These are phyloP conservation scores for Calliopsis andreniformis DNA, from an alignment of 1,140 invertebrate genomes.

Conservation along the genomic window DNA sequence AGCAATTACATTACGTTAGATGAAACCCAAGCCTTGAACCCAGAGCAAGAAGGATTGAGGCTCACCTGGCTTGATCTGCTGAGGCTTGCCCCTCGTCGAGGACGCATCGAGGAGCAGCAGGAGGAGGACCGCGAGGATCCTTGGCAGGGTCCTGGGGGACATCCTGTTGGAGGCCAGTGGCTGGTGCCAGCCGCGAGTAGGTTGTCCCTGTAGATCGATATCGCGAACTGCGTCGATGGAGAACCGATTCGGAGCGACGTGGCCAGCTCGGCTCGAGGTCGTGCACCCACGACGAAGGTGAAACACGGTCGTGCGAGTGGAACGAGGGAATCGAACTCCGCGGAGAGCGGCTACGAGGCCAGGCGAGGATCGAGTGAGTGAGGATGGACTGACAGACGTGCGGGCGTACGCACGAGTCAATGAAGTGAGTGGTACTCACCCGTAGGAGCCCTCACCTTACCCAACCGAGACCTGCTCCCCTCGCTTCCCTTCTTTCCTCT, in stretches of 20 bases:
- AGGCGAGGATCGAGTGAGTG: conserved; percentile 60
- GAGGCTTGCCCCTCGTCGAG: conserved; percentile 64
- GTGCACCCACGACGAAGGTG: conserved; percentile 41
- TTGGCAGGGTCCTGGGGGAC: conserved; percentile 62
- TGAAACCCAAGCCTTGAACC: too few species aligned
- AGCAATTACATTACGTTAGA: too few species aligned
- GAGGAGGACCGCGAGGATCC: conserved; percentile 59
- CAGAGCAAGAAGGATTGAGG: neutral
- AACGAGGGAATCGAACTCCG: conserved; percentile 46
- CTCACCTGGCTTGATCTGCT: conserved; percentile 74
- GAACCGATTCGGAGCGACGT: conserved; percentile 1
- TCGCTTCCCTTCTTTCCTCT: conserved; percentile 65
- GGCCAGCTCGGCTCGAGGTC: conserved; percentile 18
- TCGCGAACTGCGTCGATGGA: neutral
- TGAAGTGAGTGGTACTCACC: conserved; percentile 74
- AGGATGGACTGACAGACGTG: conserved; percentile 68
- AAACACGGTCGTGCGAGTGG: too few species aligned
- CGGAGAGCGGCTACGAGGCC: conserved; percentile 55
- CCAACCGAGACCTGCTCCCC: conserved; percentile 65
- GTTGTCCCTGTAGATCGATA: neutral
- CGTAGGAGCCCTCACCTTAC: conserved; percentile 72
- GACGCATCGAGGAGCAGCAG: conserved; percentile 58
- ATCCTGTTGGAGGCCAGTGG: conserved; percentile 40
- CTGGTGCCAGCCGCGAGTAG: conserved; percentile 24
- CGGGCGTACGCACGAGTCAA: conserved; percentile 74